phyloP scores from a whole-genome alignment of 1,140 invertebrate genomes.

The Anthonomus grandis region DNA sequence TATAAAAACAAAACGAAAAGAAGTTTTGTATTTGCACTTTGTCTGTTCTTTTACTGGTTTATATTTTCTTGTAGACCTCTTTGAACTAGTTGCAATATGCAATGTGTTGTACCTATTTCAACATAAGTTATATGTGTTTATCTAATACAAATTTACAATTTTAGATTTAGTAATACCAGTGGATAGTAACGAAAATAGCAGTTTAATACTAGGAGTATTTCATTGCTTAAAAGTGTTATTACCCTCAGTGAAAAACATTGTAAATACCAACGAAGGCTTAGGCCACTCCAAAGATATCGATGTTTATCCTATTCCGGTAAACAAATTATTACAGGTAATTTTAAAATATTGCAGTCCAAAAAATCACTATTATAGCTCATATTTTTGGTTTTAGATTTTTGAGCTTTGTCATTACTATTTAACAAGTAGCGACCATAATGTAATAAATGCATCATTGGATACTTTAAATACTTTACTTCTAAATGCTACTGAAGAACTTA shows the following conservation, averaged over 20 bases:
- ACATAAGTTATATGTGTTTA: no score
- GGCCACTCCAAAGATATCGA: constrained; percentile 18
- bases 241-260: constrained; percentile 44
- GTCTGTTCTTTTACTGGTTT: no score
- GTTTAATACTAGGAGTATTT: constrained; percentile 60
- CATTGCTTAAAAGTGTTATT: constrained; percentile 61
- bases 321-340: constrained; percentile 37
- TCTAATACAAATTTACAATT: no score
- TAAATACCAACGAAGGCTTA: constrained; percentile 8
- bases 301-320: constrained; percentile 26
- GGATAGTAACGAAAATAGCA: constrained; percentile 47
- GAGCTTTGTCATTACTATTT: constrained; percentile 75
- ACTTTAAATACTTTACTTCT: constrained; percentile 72
- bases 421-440: constrained; percentile 72
- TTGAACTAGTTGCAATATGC: no score
- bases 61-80: no score
- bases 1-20: no score
- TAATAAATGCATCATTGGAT: constrained; percentile 80
- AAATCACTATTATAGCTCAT: neutral
- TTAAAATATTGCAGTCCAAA: neutral
- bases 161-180: constrained; percentile 48
- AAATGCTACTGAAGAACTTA: constrained; percentile 59
- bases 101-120: no score
- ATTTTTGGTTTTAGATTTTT: constrained; percentile 61
- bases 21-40: no score